Base-by-base conservation (phyloP, 2,113 vertebrate genomes). In the Noctilio leporinus region DNA sequence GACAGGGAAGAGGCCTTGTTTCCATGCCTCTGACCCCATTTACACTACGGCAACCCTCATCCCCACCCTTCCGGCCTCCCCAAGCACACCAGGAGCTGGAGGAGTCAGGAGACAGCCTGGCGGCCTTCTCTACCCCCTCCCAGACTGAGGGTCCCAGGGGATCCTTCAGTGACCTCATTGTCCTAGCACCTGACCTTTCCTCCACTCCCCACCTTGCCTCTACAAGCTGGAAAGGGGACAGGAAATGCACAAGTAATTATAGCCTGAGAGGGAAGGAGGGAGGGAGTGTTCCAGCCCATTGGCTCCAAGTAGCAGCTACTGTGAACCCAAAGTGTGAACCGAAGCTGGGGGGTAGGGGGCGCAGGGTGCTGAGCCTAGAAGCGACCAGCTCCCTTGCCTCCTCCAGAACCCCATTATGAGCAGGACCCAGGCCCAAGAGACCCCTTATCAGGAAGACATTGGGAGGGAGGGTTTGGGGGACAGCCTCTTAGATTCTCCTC, bases 171-270 rank as follows among this genome's bases (percentile, higher is more conserved):
- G 96, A 96, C 95, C 95, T 97, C 96, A 96, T 47, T 91, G 93
- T 96, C 90, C 90, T 45, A 24, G 81, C 64, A 92, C 95, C 85
- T 82, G 96, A 95, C 96, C 95, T 94, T 81, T 65, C 84, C 65
- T 51, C 86, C 9, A 82, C 49, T 67, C 89, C 88, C 95, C 65
- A 96, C 96, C 96, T 97, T 76, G 84, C 64, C 40, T 97, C 73
- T 47, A 84, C 65, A 84, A 86, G 86, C 96, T 91, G 83, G 94
- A 95, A 95, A 95, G 86, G 76, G 87, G 97, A 67, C 98, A 95
- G 98, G 98, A 98, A 98, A 96, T 22, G 24, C 7, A 4, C 24
- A 47, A 88, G 88, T 96, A 78, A 95, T 86, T 75, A 90, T 90
- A 96, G 95, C 72, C 94, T 95, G 85, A 94, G 95, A 95, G 96